A percentile compares a stretch with the other conserved stretches of the same genome.
Evolutionary conservation across 2,113 vertebrate species (phyloP).

Genomic region (Piaya cayana): DNA sequence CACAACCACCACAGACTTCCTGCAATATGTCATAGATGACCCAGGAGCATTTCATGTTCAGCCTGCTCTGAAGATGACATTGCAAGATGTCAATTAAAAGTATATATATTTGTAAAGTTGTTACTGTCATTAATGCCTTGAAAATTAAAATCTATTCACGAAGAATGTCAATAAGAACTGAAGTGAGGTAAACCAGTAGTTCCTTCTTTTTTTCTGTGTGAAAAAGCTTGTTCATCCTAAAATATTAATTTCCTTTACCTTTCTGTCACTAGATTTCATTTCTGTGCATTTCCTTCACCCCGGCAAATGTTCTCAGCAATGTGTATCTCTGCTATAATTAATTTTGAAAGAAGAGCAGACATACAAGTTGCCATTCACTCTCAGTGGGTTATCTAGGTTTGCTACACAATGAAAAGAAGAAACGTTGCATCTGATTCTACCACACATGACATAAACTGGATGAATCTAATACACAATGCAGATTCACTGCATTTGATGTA

Average conservation of each 20-base stretch:
- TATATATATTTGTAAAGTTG: background rate
- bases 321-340: constrained; percentile 2
- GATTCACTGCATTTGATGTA: background rate
- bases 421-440: background rate
- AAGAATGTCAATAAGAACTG: background rate
- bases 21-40: background rate
- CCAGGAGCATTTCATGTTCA: background rate
- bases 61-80: background rate
- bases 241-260: background rate
- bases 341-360: constrained; percentile 46
- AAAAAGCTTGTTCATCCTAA: background rate
- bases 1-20: background rate
- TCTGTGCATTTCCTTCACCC: background rate
- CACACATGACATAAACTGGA: background rate
- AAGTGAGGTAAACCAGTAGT: background rate
- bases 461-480: background rate
- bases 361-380: constrained; percentile 3
- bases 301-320: background rate
- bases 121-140: background rate
- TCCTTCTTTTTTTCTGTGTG: background rate
- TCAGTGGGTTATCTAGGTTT: background rate
- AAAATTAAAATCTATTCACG: background rate
- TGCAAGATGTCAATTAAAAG: background rate
- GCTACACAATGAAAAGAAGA: background rate
- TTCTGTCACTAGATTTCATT: constrained; percentile 2